Percentiles rank a stretch among this genome's conserved stretches.
Evolutionary conservation across 2,888 invertebrate species (phyloP).

Genomic region (Agriopis marginaria): DNA sequence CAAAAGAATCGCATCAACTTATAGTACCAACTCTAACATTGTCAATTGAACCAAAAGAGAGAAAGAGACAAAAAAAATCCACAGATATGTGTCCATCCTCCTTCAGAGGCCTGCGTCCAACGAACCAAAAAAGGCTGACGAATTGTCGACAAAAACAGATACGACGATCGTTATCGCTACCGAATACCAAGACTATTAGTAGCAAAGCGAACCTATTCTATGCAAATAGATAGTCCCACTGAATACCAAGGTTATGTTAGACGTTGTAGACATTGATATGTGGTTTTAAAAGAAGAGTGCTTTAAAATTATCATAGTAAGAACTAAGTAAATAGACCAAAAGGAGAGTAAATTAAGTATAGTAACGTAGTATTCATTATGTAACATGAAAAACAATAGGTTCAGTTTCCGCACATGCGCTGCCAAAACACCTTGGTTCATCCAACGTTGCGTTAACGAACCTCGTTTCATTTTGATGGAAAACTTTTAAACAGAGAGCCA

Average conservation of each 20-base stretch:
- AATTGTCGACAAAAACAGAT: conserved; percentile 22
- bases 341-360: no score
- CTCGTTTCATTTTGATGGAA: conserved; percentile 1
- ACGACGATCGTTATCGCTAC: conserved; percentile 22
- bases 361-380: not conserved
- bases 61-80: not conserved
- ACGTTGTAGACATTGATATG: conserved; percentile 11
- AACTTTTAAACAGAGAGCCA: conserved; percentile 14
- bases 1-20: not conserved
- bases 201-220: conserved; percentile 26
- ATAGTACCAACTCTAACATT: not conserved
- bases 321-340: no score
- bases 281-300: conserved; percentile 1
- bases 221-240: conserved; percentile 28
- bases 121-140: conserved; percentile 18
- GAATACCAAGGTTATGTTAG: conserved; percentile 26
- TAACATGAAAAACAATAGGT: not conserved
- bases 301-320: not conserved
- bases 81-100: not conserved
- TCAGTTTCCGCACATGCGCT: not conserved
- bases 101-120: conserved; percentile 5
- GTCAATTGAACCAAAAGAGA: no score
- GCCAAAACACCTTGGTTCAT: not conserved
- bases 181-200: conserved; percentile 29
- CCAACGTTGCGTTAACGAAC: not conserved